Base-by-base conservation (phyloP, 1,140 invertebrate genomes). In the Drosophila takahashii region DNA sequence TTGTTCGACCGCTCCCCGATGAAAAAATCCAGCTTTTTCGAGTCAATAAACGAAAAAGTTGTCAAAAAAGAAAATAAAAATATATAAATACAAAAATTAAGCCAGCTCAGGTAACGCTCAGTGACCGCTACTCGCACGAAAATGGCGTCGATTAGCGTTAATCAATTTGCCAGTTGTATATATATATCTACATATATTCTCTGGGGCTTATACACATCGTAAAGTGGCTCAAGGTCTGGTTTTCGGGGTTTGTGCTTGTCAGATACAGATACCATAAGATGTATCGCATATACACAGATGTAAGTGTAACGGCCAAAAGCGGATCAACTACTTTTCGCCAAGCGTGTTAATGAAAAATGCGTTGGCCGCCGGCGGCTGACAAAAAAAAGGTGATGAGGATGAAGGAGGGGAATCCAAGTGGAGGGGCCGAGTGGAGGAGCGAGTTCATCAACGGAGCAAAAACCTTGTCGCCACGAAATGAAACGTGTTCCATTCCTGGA, bases 181-280 rank as follows among this genome's bases (percentile, higher is more conserved):
- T 37, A 60, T 15, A 15, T 15, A 13, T 29, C 32, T 62, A 62
- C 7, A 4, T 42, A 62, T 66, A 84, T 84, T 15, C 84, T 84
- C 80, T 84, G 64, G 70, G 76, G 47, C 74, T 37, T 54, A 60
- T 32, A 58, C 74, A 70, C 44, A 79, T 77, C 76, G 71, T 74
- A 81, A 76, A 89, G 79, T 89, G 84, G 84, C 80, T 84, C 84
- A 89, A 89, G 84, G 84, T 89, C 84, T 89, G 84, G 84, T 89
- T 89, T 77, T 61, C 47, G 67, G 59, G 59, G 59, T 47, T 76
- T 67, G 79, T 53, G 47, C 42, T 72, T 77, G 61, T 41, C 71
- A 76, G 72, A 76, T 76, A 76, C 70, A 59, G 41, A 58, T 56
- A 65, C 70, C 65, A 32, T 45, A 54, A 64, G 67, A 75, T 74